Base-by-base conservation (phyloP, 2,888 invertebrate species). In the Heliconius charithonia region DNA sequence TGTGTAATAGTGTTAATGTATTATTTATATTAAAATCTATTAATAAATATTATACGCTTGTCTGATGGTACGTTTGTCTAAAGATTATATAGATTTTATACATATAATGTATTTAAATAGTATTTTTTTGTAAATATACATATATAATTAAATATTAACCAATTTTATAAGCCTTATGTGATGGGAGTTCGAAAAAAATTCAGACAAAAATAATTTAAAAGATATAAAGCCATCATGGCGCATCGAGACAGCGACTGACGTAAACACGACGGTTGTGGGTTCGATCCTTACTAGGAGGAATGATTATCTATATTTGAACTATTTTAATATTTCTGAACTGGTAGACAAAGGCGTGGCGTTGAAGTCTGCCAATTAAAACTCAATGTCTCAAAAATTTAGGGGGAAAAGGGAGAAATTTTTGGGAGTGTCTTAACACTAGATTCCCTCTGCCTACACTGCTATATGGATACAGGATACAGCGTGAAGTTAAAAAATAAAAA, bases 1-100 rank as follows among this genome's bases (percentile, higher is more conserved):
- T 56, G 22, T 29, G 13, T 2, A 56, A 13, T 56, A 29, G 12
- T 37, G 37, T 41, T 32, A 41, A 59, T 29, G 56, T 59, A 32
- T 72, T 56, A 72, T 72, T 72, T 59, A 56, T 72, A 29, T 56
- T 51, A 22, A 56, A 71, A 56, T 56, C 72, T 56, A 71, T 71
- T 56, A 69, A 69, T 69, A 41, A 41, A 25, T 69, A 41, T 69
- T 69, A 69, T 69, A 25, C 67, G 67, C 41, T 69, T 69, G 67
- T 69, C 67, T 41, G 2, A 63, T 63, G 22, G 27, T 13, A 16
- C 63, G 1, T 56, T 56, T 56, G 22, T 10, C 22, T 56, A 22
- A 6, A 45, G 19, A 45, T 22, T 25, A 25, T 62, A 63, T 1
- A 27, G 1, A 25, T 13, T 25, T 13, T 62, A 62, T 62, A 25